Percentiles rank a stretch among this genome's conserved stretches.
These are phyloP conservation scores for Nematolebias whitei DNA, from an alignment of 2,113 vertebrate species.

Conservation along the genomic window DNA sequence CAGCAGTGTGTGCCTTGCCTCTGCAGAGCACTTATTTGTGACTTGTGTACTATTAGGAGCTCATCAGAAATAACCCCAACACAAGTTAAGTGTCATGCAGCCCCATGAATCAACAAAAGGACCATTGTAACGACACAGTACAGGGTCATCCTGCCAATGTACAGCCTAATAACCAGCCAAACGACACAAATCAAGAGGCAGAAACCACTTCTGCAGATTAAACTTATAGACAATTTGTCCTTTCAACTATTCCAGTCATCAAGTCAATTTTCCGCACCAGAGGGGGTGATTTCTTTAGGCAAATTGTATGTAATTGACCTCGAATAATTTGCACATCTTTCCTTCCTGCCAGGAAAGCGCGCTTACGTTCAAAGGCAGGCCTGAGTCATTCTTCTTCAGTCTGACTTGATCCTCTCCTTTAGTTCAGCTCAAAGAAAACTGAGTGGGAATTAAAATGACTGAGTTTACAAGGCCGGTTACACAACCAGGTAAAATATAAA, in stretches of 20 bases:
- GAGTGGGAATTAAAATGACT: conserved; percentile 12
- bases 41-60: conserved; percentile 27
- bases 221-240: conserved; percentile 6
- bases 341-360: conserved; percentile 18
- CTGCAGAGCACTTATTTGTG: conserved; percentile 35
- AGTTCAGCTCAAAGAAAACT: conserved; percentile 7
- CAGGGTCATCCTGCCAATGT: conserved; percentile 12
- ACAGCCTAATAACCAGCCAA: neutral
- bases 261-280: conserved; percentile 19
- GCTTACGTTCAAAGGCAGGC: neutral
- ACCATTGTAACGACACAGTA: conserved; percentile 10
- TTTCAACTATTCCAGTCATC: neutral
- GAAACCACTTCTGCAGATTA: conserved; percentile 9
- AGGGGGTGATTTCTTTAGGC: conserved; percentile 17
- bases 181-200: conserved; percentile 1
- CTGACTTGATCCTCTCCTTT: conserved; percentile 6
- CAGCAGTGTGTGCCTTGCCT: conserved; percentile 9
- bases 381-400: conserved; percentile 41
- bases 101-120: conserved; percentile 3
- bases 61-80: conserved; percentile 46
- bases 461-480: conserved; percentile 15
- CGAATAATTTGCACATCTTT: conserved; percentile 34
- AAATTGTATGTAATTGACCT: conserved; percentile 34
- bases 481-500: neutral
- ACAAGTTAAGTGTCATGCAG: neutral